Percentiles rank a stretch among this genome's conserved stretches.
phyloP scores from a whole-genome alignment of 2,113 vertebrate genomes.

The Dermatemys mawii region DNA sequence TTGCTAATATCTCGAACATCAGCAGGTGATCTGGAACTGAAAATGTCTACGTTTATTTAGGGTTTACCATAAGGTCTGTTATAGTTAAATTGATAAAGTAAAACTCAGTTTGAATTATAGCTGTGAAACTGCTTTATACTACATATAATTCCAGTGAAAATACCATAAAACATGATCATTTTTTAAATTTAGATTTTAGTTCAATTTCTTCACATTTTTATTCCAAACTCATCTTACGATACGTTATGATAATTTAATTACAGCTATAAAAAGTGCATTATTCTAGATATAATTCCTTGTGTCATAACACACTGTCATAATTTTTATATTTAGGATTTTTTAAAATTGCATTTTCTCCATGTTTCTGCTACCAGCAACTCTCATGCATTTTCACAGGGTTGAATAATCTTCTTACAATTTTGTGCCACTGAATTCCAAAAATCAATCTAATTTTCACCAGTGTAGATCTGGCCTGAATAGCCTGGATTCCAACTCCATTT shows the following conservation, averaged over 20 bases:
- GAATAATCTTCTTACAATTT: neutral
- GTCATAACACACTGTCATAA: neutral
- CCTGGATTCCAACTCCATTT: neutral
- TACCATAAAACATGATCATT: neutral
- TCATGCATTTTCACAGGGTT: neutral
- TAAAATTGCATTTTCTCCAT: neutral
- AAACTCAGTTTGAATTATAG: neutral
- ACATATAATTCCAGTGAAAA: conserved; percentile 4
- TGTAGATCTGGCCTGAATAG: neutral
- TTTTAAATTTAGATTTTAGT: conserved; percentile 23
- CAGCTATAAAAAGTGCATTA: neutral
- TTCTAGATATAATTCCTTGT: conserved; percentile 10
- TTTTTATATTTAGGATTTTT: neutral
- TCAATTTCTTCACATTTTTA: neutral
- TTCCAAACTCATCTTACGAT: neutral
- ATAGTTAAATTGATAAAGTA: neutral
- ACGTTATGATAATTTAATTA: conserved; percentile 25
- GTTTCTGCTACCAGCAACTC: neutral
- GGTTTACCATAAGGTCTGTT: neutral
- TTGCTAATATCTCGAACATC: neutral
- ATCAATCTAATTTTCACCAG: neutral
- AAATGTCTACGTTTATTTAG: neutral
- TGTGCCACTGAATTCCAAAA: neutral
- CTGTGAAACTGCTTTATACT: neutral
- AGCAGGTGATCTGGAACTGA: neutral